A percentile compares a stretch with the other conserved stretches of the same genome.
Conservation (phyloP, 2,888 invertebrate genomes). For the Caenorhabditis macrosperma region DNA sequence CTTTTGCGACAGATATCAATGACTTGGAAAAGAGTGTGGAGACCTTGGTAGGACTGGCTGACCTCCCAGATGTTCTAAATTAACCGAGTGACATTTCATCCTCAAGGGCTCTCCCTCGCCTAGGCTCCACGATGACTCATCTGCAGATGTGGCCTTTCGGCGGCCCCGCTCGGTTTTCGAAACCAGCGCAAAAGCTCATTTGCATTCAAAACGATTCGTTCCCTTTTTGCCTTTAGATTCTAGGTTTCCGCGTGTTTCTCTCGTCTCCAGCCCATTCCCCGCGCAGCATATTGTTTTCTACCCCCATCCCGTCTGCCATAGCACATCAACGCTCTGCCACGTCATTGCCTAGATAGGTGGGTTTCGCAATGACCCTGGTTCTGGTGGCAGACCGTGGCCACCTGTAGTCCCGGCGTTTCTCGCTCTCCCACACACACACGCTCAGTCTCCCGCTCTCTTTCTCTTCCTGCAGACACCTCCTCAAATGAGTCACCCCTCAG, state of each 20-base stretch:
- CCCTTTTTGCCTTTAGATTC: slow-evolving; percentile 11
- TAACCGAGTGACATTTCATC: slow-evolving; percentile 30
- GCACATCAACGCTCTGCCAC: slow-evolving; percentile 19
- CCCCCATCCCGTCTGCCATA: neutral
- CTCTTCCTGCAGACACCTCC: neutral
- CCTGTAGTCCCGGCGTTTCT: slow-evolving; percentile 21
- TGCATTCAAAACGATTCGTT: slow-evolving; percentile 17
- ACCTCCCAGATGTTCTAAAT: slow-evolving; percentile 53
- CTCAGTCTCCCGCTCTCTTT: neutral
- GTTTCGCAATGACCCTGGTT: slow-evolving; percentile 46
- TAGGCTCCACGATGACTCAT: slow-evolving; percentile 45
- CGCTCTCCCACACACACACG: too few relatives aligned
- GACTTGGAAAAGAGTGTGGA: slow-evolving; percentile 33
- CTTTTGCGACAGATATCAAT: slow-evolving; percentile 52
- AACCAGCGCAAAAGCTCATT: slow-evolving; percentile 22
- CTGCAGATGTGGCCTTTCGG: slow-evolving; percentile 32
- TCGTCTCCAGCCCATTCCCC: neutral
- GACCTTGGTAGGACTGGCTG: slow-evolving; percentile 13
- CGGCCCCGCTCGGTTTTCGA: slow-evolving; percentile 17
- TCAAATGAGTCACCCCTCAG: neutral
- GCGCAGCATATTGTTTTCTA: neutral
- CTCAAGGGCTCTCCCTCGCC: slow-evolving; percentile 3
- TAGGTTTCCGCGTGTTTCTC: neutral
- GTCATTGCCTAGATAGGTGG: slow-evolving; percentile 10
- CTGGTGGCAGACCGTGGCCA: slow-evolving; percentile 21